A percentile compares a stretch with the other conserved stretches of the same genome.
Conservation (phyloP, 2,113 vertebrate genomes). For the Cebidichthys violaceus region DNA sequence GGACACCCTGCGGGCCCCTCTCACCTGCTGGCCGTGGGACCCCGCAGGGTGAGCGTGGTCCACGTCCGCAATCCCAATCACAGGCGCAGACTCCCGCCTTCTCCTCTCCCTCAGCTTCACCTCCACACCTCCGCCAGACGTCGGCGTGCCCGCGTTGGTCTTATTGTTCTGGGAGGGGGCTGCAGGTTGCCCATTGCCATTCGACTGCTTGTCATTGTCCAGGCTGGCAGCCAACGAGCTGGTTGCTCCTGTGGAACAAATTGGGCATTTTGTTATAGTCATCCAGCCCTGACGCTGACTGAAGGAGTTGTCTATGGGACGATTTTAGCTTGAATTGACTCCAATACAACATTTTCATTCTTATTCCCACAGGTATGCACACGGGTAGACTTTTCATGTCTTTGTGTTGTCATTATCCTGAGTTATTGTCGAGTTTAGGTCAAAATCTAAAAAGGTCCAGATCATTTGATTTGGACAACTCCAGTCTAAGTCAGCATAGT, state of each 20-base stretch:
- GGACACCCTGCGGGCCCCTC: slow-evolving; percentile 73
- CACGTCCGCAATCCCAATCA: slow-evolving; percentile 65
- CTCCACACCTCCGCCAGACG: slow-evolving; percentile 53
- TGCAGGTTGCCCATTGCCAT: slow-evolving; percentile 49
- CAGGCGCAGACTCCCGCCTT: slow-evolving; percentile 73
- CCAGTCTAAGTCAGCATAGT: not conserved
- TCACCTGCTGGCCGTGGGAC: slow-evolving; percentile 62
- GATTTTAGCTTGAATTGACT: not conserved
- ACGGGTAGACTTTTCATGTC: not conserved
- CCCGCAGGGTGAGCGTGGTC: slow-evolving; percentile 58
- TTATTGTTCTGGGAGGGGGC: slow-evolving; percentile 30
- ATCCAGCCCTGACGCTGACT: not conserved
- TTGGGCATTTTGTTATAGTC: not conserved
- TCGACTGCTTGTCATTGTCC: slow-evolving; percentile 62
- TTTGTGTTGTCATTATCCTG: not conserved
- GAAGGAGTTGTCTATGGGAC: not conserved
- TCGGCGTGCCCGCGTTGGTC: slow-evolving; percentile 7
- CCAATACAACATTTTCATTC: not conserved
- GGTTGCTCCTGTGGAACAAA: slow-evolving; percentile 46
- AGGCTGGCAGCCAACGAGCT: slow-evolving; percentile 7
- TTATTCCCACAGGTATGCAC: not conserved
- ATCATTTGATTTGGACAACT: not conserved
- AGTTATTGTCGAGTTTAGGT: not conserved
- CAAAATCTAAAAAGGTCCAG: not conserved
- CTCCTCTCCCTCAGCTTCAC: slow-evolving; percentile 77